Evolutionary conservation across 2,113 vertebrate genomes (phyloP).

Genomic region (Diglossa brunneiventris): DNA sequence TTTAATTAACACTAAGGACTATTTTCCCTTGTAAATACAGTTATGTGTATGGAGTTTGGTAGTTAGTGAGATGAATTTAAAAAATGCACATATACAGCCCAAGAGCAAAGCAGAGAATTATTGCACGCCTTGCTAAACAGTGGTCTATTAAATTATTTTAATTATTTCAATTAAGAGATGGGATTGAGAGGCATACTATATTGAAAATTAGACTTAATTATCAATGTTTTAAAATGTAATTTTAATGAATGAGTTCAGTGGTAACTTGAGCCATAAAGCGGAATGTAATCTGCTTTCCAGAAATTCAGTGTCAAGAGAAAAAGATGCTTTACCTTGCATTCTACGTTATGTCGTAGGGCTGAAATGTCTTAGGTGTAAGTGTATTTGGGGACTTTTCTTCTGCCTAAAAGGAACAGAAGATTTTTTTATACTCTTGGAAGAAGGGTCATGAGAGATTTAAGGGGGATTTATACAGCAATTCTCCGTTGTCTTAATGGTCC

Average conservation of each 20-base stretch:
- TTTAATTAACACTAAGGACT: not conserved
- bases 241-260: not conserved
- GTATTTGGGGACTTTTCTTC: not conserved
- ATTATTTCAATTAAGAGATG: not conserved
- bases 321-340: not conserved
- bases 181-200: not conserved
- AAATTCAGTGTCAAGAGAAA: not conserved
- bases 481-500: not conserved
- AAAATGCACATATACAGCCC: not conserved
- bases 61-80: not conserved
- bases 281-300: not conserved
- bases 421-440: not conserved
- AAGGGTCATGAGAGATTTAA: not conserved
- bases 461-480: not conserved
- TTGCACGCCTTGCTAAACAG: not conserved
- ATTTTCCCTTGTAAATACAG: not conserved
- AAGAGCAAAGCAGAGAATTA: not conserved
- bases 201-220: not conserved
- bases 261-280: not conserved
- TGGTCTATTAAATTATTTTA: not conserved
- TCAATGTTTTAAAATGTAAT: not conserved
- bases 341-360: not conserved
- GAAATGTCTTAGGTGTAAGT: not conserved
- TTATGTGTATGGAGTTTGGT: not conserved
- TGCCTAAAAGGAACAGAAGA: not conserved